These are phyloP conservation scores for Myzus persicae DNA, from an alignment of 1,140 invertebrate species.

Conservation along the genomic window DNA sequence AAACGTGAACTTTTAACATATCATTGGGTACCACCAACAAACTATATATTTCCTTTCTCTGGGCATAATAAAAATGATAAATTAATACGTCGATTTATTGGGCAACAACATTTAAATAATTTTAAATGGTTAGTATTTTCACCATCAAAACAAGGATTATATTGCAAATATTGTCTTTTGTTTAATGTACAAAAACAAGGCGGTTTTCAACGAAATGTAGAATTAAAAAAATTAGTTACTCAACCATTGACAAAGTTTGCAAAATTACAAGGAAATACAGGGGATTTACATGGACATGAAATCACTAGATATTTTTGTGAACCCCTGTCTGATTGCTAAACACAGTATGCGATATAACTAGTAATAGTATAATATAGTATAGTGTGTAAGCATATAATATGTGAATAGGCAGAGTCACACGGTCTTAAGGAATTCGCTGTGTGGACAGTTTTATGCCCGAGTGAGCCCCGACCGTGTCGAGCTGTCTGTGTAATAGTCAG, in stretches of 20 bases:
- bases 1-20: not conserved
- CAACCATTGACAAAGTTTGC: not conserved
- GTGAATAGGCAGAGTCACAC: too few species aligned
- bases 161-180: not conserved
- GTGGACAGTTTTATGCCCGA: too few species aligned
- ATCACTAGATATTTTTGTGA: not conserved
- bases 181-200: not conserved
- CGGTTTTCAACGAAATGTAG: not conserved
- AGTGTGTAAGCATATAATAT: too few species aligned
- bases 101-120: not conserved
- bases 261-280: not conserved
- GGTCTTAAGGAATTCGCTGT: too few species aligned
- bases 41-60: not conserved
- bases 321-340: too few species aligned
- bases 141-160: not conserved
- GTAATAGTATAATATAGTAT: too few species aligned
- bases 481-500: too few species aligned
- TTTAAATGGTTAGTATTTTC: conserved; percentile 1
- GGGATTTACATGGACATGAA: not conserved
- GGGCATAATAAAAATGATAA: not conserved
- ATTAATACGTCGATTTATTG: not conserved
- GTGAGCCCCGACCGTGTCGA: too few species aligned
- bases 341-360: too few species aligned
- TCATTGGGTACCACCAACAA: not conserved
- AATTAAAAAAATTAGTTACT: not conserved